Conservation (phyloP, 2,797 vertebrate genomes). For the Monodelphis domestica region DNA sequence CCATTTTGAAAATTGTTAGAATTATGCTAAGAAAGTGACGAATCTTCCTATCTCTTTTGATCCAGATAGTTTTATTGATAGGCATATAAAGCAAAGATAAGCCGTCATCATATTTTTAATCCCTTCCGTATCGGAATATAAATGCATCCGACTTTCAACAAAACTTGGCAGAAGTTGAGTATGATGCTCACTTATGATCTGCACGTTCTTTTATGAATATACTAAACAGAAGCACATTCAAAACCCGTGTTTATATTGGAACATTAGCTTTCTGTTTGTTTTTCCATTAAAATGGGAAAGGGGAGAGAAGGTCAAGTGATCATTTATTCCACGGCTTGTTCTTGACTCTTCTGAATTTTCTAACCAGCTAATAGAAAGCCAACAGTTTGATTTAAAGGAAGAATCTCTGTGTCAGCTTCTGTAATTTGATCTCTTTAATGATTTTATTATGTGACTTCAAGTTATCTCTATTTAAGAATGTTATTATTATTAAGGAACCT, state of each 20-base stretch:
- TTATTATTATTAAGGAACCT: neutral
- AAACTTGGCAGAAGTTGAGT: conserved; percentile 53
- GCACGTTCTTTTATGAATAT: conserved; percentile 73
- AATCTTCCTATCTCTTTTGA: neutral
- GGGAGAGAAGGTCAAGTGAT: neutral
- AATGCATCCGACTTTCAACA: conserved; percentile 48
- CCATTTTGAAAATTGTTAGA: neutral
- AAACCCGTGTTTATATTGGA: conserved; percentile 58
- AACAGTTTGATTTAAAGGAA: conserved; percentile 16
- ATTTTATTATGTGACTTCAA: neutral
- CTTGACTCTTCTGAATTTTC: conserved; percentile 51
- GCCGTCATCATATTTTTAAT: conserved; percentile 44
- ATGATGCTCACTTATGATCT: conserved; percentile 52
- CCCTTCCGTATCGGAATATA: conserved; percentile 74
- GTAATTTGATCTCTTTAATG: conserved; percentile 15
- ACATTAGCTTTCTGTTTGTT: conserved; percentile 14
- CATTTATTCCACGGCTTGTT: conserved; percentile 15
- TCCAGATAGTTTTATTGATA: neutral
- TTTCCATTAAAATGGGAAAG: neutral
- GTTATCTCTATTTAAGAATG: neutral
- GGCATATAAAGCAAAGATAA: neutral
- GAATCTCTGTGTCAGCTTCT: conserved; percentile 24
- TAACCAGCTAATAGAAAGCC: conserved; percentile 21
- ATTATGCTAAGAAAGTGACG: neutral
- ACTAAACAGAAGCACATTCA: conserved; percentile 56